phyloP scores from a whole-genome alignment of 2,113 vertebrate species.

The Platysternon megacephalum region DNA sequence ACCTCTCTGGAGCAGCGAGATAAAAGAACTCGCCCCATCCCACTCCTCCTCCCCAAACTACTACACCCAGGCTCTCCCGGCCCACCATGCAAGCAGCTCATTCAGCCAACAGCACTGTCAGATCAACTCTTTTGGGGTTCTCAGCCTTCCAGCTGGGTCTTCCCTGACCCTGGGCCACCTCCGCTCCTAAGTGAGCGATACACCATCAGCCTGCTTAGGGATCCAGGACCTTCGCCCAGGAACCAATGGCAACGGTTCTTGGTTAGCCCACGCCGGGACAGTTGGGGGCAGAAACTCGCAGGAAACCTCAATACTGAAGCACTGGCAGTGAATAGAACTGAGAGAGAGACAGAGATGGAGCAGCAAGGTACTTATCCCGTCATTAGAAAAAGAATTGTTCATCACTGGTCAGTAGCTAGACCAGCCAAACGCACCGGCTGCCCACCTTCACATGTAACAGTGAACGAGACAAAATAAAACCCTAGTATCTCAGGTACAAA shows the following conservation, averaged over 20 bases:
- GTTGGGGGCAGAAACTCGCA: neutral
- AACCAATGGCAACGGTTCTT: neutral
- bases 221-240: neutral
- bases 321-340: neutral
- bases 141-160: neutral
- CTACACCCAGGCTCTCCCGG: neutral
- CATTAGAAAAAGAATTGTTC: accelerated
- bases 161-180: neutral
- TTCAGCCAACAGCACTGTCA: neutral
- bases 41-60: neutral
- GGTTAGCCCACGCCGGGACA: neutral
- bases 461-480: constrained; percentile 54
- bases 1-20: neutral
- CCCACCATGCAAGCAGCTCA: neutral
- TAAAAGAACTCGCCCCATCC: too few species aligned
- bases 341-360: neutral
- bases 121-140: neutral
- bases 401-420: neutral
- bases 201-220: neutral
- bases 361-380: neutral
- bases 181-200: neutral
- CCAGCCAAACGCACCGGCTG: neutral
- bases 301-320: neutral
- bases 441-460: neutral
- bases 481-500: constrained; percentile 76